Evolutionary conservation across 1,140 invertebrate genomes (phyloP).

Genomic region (Conus betulinus): DNA sequence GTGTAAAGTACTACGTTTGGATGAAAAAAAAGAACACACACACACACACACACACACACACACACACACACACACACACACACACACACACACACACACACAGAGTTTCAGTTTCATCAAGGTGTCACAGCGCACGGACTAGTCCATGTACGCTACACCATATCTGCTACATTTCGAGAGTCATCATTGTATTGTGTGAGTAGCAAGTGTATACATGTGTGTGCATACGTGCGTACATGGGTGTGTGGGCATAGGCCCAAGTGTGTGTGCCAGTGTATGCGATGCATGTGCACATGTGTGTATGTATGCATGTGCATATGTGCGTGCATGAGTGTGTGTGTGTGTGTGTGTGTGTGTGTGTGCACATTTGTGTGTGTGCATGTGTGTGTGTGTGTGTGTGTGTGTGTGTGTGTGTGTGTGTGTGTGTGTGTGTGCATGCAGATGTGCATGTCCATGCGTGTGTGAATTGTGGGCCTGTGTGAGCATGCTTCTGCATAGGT

Average conservation of each 20-base stretch:
- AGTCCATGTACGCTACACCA: background rate
- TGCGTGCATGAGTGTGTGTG: background rate
- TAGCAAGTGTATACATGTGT: background rate
- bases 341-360: background rate
- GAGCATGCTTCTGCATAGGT: too few relatives aligned
- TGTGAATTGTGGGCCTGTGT: too few relatives aligned
- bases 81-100: too few relatives aligned
- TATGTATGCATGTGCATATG: too few relatives aligned
- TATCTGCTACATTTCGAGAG: too few relatives aligned
- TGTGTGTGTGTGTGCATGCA: background rate
- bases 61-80: too few relatives aligned
- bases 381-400: background rate
- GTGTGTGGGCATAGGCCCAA: background rate
- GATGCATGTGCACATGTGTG: background rate
- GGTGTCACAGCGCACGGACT: background rate
- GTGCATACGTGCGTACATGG: background rate
- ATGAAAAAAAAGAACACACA: too few relatives aligned
- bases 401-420: slow-evolving; percentile 12
- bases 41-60: too few relatives aligned
- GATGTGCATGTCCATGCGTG: slow-evolving; percentile 2
- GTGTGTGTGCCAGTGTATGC: background rate
- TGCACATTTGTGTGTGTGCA: background rate
- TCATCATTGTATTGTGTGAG: too few relatives aligned
- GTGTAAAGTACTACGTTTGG: too few relatives aligned
- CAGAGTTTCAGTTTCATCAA: too few relatives aligned